These are phyloP conservation scores for Drosophila kuntzei DNA, from an alignment of 2,888 invertebrate species.

Conservation along the genomic window DNA sequence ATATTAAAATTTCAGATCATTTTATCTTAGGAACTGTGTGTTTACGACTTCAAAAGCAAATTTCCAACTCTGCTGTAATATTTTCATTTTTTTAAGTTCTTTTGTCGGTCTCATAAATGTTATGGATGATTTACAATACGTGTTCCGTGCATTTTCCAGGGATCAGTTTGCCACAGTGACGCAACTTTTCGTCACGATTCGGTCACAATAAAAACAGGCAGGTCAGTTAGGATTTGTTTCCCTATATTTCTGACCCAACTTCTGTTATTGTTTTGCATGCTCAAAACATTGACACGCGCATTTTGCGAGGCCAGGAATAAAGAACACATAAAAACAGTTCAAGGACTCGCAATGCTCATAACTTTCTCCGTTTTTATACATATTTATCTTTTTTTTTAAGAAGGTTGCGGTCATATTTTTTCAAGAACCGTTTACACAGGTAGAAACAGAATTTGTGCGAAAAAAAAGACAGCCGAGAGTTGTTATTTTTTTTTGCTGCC, in stretches of 20 bases:
- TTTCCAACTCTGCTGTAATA: slow-evolving; percentile 28
- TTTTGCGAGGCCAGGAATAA: slow-evolving; percentile 59
- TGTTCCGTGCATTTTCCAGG: slow-evolving; percentile 50
- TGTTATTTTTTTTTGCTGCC: background rate
- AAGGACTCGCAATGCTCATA: slow-evolving; percentile 61
- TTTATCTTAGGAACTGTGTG: background rate
- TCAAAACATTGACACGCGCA: slow-evolving; percentile 62
- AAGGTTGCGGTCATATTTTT: slow-evolving; percentile 64
- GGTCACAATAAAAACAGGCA: slow-evolving; percentile 17
- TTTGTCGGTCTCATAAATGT: slow-evolving; percentile 42
- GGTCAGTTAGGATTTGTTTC: slow-evolving; percentile 33
- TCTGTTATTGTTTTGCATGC: slow-evolving; percentile 57
- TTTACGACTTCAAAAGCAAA: slow-evolving; percentile 24
- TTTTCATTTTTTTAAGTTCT: slow-evolving; percentile 45
- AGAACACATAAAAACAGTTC: slow-evolving; percentile 74
- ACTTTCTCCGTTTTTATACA: slow-evolving; percentile 60
- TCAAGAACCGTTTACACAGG: slow-evolving; percentile 45
- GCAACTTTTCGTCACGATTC: slow-evolving; percentile 65
- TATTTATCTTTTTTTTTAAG: slow-evolving; percentile 34
- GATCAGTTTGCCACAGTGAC: slow-evolving; percentile 62
- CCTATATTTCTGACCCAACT: background rate
- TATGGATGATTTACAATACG: slow-evolving; percentile 44
- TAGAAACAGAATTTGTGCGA: slow-evolving; percentile 33
- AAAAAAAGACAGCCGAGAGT: slow-evolving; percentile 2
- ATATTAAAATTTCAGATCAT: background rate